Evolutionary conservation across 1,140 invertebrate genomes (phyloP), one percentile per base, ranked within the genome.

Genomic region (Acromyrmex charruanus): DNA sequence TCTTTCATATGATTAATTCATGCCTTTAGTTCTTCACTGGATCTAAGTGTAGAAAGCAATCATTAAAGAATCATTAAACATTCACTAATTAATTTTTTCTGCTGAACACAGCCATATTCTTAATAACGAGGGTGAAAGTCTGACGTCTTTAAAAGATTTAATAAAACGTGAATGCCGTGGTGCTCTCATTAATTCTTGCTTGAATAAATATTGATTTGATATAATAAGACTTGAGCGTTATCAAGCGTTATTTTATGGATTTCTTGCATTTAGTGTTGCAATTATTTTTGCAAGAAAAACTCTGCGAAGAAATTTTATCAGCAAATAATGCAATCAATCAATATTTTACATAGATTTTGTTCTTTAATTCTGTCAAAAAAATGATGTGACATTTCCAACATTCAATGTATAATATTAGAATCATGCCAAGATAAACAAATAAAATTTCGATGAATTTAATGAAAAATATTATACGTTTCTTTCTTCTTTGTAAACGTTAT

Each of bases 201-300:
- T 74, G 69, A 49, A 82, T 68, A 68, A 80, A 80, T n/a, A 69
- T 61, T 25, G 53, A 55, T 25, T 25, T 21, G 18, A 51, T 80
- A 25, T 84, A 74, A 82, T 25, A 6, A 61, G 49, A 16, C 49
- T 35, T 31, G 53, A 82, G 25, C n/a, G 72, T 58, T 6, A 39
- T 71, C 65, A 44, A 82, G 69, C 80, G 53, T 82, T 82, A 82
- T 59, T 82, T 74, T 39, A 59, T 31, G 12, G 31, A 44, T 28
- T 9, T 59, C 44, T 18, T 44, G 5, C 12, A n/a, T 25, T 35
- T 25, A 35, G 4, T 66, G 3, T 68, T 35, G 12, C n/a, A 39
- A 74, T 74, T 31, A 39, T 18, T 69, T 69, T 10, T 39, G 25
- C 68, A n/a, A 35, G 18, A 6, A 21, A 49, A 72, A 28, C 12